Conservation (phyloP, 2,113 vertebrate genomes). For the Chauna torquata region DNA sequence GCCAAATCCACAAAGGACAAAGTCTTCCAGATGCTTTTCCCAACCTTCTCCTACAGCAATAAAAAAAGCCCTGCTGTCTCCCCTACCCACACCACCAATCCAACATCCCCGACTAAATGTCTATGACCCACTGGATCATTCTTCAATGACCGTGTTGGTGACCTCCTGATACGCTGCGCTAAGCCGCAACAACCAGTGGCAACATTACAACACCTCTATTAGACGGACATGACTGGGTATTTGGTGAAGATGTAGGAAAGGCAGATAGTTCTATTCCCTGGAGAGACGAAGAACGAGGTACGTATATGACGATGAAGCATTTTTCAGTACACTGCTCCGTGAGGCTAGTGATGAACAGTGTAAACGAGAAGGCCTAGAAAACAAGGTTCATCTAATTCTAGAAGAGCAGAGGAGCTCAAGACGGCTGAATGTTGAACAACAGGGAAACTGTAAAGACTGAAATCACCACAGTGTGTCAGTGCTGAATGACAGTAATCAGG, state of each 20-base stretch:
- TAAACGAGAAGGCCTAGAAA: not conserved
- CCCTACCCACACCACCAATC: not conserved
- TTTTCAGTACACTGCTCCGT: not conserved
- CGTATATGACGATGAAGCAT: not conserved
- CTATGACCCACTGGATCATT: not conserved
- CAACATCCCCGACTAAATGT: not conserved
- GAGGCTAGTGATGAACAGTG: fast-evolving
- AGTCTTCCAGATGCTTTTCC: not conserved
- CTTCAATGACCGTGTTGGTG: not conserved
- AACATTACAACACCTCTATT: fast-evolving
- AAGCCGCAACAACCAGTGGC: not conserved
- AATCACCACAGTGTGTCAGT: not conserved
- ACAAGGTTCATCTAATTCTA: not conserved
- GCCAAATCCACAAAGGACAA: not conserved
- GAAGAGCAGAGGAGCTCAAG: not conserved
- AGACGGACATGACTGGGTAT: not conserved
- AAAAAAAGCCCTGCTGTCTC: not conserved
- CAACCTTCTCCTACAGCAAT: not conserved
- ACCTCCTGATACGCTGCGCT: fast-evolving
- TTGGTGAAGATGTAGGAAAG: fast-evolving
- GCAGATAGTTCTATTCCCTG: not conserved
- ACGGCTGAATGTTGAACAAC: fast-evolving
- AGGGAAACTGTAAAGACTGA: not conserved
- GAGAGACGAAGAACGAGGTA: fast-evolving
- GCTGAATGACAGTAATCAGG: not conserved